Evolutionary conservation across 2,888 invertebrate species (phyloP).

Genomic region (Parascotia fuliginaria): DNA sequence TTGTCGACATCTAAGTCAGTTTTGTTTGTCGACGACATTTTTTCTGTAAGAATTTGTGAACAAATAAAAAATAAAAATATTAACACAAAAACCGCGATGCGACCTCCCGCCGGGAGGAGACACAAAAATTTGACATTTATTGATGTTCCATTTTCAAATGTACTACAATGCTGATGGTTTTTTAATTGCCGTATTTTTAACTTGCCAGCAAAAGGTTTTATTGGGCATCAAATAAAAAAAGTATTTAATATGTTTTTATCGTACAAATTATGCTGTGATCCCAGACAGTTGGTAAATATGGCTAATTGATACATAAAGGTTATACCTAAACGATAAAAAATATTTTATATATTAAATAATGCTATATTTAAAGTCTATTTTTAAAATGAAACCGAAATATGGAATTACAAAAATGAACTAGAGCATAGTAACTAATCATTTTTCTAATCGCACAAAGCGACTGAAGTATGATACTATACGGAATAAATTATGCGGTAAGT

Average conservation of each 20-base stretch:
- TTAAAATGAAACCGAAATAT: too few relatives aligned
- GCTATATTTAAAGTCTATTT: too few relatives aligned
- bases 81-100: conserved; percentile 44
- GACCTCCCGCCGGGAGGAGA: conserved; percentile 22
- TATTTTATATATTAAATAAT: too few relatives aligned
- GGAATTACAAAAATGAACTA: too few relatives aligned
- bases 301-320: too few relatives aligned
- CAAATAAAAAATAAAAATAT: conserved; percentile 44
- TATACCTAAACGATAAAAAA: too few relatives aligned
- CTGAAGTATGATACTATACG: too few relatives aligned
- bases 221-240: not conserved
- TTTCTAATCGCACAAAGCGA: too few relatives aligned
- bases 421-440: too few relatives aligned
- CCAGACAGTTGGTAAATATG: too few relatives aligned
- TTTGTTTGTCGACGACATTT: conserved; percentile 50
- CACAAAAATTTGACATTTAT: conserved; percentile 58
- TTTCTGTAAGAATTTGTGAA: conserved; percentile 20
- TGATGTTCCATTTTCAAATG: conserved; percentile 53
- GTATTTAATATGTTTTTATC: not conserved
- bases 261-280: too few relatives aligned
- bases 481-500: too few relatives aligned
- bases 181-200: conserved; percentile 21
- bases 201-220: conserved; percentile 6
- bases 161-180: conserved; percentile 12
- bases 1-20: conserved; percentile 57